Conservation (phyloP, 2,888 invertebrate species). For the Sussaba pulchella region DNA sequence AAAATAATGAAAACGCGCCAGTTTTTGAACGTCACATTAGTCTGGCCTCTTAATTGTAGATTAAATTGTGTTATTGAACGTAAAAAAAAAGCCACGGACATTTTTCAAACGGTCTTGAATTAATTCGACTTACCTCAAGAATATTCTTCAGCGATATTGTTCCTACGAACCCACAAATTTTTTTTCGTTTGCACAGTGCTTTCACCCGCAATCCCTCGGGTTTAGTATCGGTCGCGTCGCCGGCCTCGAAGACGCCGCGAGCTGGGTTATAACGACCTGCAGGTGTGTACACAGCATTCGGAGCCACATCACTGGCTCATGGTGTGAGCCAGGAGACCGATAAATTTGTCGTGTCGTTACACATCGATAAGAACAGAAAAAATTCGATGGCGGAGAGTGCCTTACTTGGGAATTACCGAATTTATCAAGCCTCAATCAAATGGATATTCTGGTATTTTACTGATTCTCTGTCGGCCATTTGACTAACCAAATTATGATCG, state of each 20-base stretch:
- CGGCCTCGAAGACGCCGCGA: conserved; percentile 14
- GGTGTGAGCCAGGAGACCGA: conserved; percentile 42
- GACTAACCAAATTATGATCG: too few relatives aligned
- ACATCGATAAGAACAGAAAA: conserved; percentile 60
- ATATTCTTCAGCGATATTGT: conserved; percentile 19
- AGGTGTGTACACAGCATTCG: not conserved
- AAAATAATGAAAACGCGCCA: too few relatives aligned
- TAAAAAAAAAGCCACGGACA: not conserved
- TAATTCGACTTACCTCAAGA: not conserved
- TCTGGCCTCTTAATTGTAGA: too few relatives aligned
- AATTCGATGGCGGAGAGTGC: conserved; percentile 1
- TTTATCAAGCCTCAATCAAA: not conserved
- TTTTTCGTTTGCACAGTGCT: conserved; percentile 26
- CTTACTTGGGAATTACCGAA: conserved; percentile 6
- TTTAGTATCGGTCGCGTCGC: conserved; percentile 25
- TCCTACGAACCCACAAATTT: not conserved
- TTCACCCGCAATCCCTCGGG: conserved; percentile 26
- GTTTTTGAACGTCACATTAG: too few relatives aligned
- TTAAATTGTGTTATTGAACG: too few relatives aligned
- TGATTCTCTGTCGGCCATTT: too few relatives aligned
- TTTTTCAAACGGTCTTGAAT: not conserved
- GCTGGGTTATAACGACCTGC: conserved; percentile 2
- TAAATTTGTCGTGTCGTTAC: conserved; percentile 63
- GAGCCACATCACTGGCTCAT: conserved; percentile 26
- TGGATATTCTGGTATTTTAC: not conserved